These are phyloP conservation scores for Atrichornis clamosus DNA, from an alignment of 2,113 vertebrate genomes.

Conservation along the genomic window DNA sequence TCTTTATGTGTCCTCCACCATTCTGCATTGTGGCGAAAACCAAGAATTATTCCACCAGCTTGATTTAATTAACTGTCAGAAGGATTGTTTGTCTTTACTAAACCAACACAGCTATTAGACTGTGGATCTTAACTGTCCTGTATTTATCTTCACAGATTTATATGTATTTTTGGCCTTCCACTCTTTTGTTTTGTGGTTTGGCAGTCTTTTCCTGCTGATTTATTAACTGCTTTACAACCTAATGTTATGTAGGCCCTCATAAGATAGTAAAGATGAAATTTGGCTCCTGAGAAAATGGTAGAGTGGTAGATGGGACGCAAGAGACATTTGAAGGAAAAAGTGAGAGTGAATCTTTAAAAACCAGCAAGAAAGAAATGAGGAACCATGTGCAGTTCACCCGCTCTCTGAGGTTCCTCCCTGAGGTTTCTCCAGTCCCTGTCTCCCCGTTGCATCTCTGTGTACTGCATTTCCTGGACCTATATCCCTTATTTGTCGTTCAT, in stretches of 20 bases:
- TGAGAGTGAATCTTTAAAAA: background rate
- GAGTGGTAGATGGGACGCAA: background rate
- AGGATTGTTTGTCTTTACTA: constrained; percentile 6
- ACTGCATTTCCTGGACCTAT: background rate
- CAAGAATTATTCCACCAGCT: background rate
- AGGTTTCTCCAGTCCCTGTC: background rate
- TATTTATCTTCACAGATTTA: background rate
- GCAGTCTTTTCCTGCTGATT: background rate
- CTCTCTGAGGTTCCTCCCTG: background rate
- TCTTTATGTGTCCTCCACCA: background rate
- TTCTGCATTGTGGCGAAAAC: background rate
- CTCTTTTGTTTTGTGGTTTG: background rate
- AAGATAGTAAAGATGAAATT: background rate
- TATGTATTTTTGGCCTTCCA: background rate
- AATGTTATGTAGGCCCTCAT: background rate
- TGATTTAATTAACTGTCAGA: background rate
- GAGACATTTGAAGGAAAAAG: background rate
- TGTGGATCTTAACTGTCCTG: background rate
- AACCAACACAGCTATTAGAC: background rate
- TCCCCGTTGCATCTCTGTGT: background rate
- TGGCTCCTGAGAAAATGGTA: background rate
- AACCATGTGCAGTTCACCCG: background rate
- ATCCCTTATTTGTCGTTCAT: background rate
- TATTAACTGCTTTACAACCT: background rate
- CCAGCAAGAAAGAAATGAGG: background rate